These are phyloP conservation scores for Pipra filicauda DNA, from an alignment of 2,113 vertebrate species.

Conservation along the genomic window DNA sequence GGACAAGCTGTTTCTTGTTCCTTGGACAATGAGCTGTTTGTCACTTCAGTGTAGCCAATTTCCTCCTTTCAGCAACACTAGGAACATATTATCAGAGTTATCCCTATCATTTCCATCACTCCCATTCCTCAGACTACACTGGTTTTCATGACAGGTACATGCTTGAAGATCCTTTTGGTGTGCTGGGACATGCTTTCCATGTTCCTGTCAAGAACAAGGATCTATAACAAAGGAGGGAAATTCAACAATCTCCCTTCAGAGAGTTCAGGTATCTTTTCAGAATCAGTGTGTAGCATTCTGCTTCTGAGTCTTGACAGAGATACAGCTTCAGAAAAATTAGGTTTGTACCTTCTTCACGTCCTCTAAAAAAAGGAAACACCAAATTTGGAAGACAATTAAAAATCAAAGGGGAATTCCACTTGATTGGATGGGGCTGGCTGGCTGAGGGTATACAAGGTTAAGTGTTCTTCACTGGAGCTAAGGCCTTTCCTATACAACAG, in stretches of 20 bases:
- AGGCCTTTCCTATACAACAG: background rate
- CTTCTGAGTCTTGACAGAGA: background rate
- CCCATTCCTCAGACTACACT: background rate
- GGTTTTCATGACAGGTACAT: background rate
- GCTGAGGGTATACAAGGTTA: background rate
- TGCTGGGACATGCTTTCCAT: background rate
- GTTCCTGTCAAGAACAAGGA: background rate
- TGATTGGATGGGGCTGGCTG: background rate
- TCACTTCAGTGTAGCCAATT: background rate
- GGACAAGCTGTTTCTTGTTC: background rate
- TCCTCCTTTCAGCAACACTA: background rate
- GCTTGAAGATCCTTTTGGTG: background rate
- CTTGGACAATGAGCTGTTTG: background rate
- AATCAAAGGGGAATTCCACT: constrained; percentile 9
- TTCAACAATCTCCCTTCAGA: background rate
- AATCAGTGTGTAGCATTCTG: background rate
- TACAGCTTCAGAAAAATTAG: background rate
- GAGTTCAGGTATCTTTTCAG: background rate
- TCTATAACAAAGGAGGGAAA: background rate
- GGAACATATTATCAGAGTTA: background rate
- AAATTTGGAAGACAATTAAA: background rate
- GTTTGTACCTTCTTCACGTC: background rate
- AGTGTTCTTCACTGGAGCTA: background rate
- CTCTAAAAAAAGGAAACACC: background rate
- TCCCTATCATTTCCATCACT: background rate